Percentiles rank a stretch among this genome's conserved stretches.
These are phyloP conservation scores for Brachionus rotundiformis DNA, from an alignment of 1,140 invertebrate genomes.

Conservation along the genomic window DNA sequence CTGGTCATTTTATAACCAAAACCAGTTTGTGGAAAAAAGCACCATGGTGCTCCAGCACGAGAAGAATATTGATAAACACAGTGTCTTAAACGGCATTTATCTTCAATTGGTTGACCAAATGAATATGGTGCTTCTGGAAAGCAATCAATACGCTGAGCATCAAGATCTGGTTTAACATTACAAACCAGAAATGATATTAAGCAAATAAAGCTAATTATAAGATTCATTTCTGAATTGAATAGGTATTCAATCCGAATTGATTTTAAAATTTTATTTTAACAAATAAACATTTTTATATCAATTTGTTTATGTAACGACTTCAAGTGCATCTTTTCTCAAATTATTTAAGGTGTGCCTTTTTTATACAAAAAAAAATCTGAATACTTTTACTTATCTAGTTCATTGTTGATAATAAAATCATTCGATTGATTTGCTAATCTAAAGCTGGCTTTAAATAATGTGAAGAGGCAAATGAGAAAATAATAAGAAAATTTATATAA, in stretches of 20 bases:
- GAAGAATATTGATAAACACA: slow-evolving; percentile 5
- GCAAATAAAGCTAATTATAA: background rate
- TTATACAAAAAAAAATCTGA: background rate
- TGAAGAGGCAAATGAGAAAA: background rate
- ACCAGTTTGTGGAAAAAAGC: slow-evolving; percentile 32
- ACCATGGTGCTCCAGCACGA: slow-evolving; percentile 38
- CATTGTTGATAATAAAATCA: background rate
- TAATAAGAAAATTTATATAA: background rate
- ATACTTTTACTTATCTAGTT: background rate
- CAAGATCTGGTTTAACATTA: background rate
- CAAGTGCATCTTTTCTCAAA: background rate
- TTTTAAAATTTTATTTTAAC: background rate
- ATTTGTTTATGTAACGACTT: background rate
- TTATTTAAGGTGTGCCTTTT: background rate
- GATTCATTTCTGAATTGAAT: background rate
- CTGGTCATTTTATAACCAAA: slow-evolving; percentile 44
- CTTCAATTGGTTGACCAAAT: slow-evolving; percentile 26
- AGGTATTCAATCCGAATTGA: background rate
- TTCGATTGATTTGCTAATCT: background rate
- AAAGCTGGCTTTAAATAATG: background rate
- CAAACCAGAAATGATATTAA: slow-evolving; percentile 4
- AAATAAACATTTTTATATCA: background rate
- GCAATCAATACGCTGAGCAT: slow-evolving; percentile 30
- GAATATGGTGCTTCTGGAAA: slow-evolving; percentile 48
- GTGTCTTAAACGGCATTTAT: slow-evolving; percentile 2